phyloP scores from a whole-genome alignment of 2,113 vertebrate species.

The Bombycilla garrulus region DNA sequence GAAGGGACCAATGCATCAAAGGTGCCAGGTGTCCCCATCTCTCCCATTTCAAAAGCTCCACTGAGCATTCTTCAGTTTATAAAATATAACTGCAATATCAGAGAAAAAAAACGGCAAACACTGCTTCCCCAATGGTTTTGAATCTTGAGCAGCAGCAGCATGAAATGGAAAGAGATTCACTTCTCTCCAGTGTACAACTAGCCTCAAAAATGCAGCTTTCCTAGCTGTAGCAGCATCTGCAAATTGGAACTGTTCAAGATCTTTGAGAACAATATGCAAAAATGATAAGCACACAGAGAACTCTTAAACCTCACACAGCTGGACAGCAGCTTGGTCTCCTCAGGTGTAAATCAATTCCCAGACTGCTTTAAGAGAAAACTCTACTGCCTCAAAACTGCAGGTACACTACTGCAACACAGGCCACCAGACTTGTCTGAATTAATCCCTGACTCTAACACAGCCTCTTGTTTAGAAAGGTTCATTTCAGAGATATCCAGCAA shows the following conservation, averaged over 20 bases:
- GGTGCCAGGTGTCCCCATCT: background rate
- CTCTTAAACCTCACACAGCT: background rate
- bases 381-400: background rate
- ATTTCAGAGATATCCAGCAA: background rate
- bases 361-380: background rate
- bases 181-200: background rate
- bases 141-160: background rate
- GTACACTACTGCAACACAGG: background rate
- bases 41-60: background rate
- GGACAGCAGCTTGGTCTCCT: background rate
- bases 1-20: background rate
- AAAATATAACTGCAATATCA: background rate
- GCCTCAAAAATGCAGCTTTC: background rate
- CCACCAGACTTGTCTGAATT: background rate
- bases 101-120: background rate
- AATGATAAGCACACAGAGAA: background rate
- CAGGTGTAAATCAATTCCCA: background rate
- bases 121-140: background rate
- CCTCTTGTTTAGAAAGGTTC: background rate
- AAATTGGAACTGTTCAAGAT: background rate
- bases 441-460: background rate
- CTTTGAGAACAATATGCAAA: background rate
- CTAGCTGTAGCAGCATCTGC: background rate
- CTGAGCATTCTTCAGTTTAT: background rate
- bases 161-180: background rate